Base-by-base conservation (phyloP, 2,797 vertebrate genomes). In the Siniperca undulata region DNA sequence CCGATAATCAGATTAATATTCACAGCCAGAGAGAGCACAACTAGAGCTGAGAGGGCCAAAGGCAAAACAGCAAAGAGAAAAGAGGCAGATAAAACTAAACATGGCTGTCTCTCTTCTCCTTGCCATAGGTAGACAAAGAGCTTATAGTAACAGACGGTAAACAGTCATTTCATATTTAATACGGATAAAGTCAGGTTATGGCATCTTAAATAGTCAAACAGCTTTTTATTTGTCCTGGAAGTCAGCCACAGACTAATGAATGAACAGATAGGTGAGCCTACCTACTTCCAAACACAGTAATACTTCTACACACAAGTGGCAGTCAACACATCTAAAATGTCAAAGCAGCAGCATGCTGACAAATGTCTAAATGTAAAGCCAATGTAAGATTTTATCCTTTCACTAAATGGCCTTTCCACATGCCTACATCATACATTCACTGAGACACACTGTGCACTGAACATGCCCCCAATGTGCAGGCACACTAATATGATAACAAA, bases 1-100 rank as follows among this genome's bases (percentile, higher is more conserved):
- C 71, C 70, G 62, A 89, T 91, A 92, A 93, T 92, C 88, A 77
- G 91, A 87, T 94, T 93, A 89, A 92, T 83, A 84, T 84, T 85
- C 81, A 83, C 70, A 86, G 81, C 74, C 62, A 80, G 66, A 34
- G 73, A 77, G 67, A 77, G 56, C 64, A 59, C 38, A 58, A 27
- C 44, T 16, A 16, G 62, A 64, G 55, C 60, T 38, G 61, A 59
- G 52, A 71, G 22, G 74, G 70, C 70, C 72, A 64, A 46, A 16
- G 61, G 50, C 67, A 80, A 69, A 78, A 76, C 30, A 16, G 64
- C 60, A n/a, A 10, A 59, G n/a, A 82, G 61, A 46, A 78, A 56
- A 66, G 24, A 76, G 62, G 71, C 22, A 44, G 60, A 77, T 13
- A 22, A 2, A 78, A 44, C 1, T 36, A 30, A 52, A 71, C 36